Evolutionary conservation across 2,113 vertebrate genomes (phyloP).

Genomic region (Sakesphorus luctuosus): DNA sequence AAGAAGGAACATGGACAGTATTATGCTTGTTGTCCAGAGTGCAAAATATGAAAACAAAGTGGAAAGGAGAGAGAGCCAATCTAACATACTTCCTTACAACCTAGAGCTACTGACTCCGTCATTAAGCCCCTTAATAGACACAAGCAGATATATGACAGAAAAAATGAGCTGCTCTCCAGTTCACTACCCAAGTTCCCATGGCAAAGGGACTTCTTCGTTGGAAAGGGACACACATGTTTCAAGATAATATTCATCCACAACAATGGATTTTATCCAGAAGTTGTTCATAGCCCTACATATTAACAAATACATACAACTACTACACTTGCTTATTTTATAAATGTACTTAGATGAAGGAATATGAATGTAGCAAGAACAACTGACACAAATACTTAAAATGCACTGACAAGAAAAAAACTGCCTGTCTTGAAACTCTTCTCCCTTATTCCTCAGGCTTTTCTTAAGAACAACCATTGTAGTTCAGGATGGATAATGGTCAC

Average conservation of each 20-base stretch:
- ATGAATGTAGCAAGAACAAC: neutral
- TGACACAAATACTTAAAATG: neutral
- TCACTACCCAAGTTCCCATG: neutral
- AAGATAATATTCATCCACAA: neutral
- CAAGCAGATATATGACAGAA: neutral
- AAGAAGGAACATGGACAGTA: neutral
- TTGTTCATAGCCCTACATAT: neutral
- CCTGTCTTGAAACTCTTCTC: neutral
- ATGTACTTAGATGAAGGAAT: neutral
- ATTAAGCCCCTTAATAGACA: neutral
- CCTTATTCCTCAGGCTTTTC: neutral
- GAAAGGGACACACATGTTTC: neutral
- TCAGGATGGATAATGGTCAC: neutral
- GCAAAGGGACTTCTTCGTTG: neutral
- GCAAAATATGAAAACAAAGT: neutral
- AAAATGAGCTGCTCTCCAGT: neutral
- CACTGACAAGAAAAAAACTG: fast-evolving
- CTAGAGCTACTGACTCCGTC: neutral
- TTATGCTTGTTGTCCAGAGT: neutral
- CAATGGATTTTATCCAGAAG: neutral
- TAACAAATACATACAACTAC: neutral
- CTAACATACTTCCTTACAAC: neutral
- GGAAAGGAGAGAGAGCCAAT: neutral
- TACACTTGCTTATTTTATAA: neutral
- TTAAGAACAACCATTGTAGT: neutral